Conservation (phyloP, 92 coral and sea anemone genomes). For the Pocillopora grandis region DNA sequence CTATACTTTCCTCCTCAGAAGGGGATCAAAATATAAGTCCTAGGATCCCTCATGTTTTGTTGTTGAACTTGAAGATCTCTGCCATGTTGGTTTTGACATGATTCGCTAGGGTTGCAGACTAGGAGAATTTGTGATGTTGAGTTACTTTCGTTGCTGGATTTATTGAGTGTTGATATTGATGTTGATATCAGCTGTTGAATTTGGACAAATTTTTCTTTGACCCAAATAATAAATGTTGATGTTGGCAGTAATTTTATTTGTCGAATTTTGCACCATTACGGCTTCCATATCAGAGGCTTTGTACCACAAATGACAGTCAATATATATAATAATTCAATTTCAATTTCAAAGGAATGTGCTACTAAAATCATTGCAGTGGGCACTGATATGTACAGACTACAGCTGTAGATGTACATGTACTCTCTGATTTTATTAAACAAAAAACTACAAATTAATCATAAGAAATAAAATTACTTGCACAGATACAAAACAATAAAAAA, state of each 20-base stretch:
- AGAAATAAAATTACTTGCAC: neutral
- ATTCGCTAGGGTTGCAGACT: too few relatives aligned
- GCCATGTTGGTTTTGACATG: too few relatives aligned
- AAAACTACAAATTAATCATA: too few relatives aligned
- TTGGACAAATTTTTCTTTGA: neutral
- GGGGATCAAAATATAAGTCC: too few relatives aligned
- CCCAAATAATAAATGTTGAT: too few relatives aligned
- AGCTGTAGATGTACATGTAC: constrained; percentile 34
- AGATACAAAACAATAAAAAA: neutral
- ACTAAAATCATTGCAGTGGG: constrained; percentile 28
- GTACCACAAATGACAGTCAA: constrained; percentile 10
- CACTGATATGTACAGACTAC: constrained; percentile 37
- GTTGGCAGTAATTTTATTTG: too few relatives aligned
- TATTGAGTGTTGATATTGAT: neutral
- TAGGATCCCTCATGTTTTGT: too few relatives aligned
- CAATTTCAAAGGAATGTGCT: constrained; percentile 8
- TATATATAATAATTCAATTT: constrained; percentile 14
- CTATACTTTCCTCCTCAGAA: too few relatives aligned
- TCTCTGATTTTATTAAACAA: constrained; percentile 24
- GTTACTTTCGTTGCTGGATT: neutral
- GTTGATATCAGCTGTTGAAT: neutral
- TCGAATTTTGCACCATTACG: too few relatives aligned
- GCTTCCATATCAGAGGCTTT: constrained; percentile 27
- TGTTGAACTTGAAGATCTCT: too few relatives aligned
- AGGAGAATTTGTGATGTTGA: neutral